phyloP scores from a whole-genome alignment of 2,113 vertebrate genomes.

The Rissa tridactyla region DNA sequence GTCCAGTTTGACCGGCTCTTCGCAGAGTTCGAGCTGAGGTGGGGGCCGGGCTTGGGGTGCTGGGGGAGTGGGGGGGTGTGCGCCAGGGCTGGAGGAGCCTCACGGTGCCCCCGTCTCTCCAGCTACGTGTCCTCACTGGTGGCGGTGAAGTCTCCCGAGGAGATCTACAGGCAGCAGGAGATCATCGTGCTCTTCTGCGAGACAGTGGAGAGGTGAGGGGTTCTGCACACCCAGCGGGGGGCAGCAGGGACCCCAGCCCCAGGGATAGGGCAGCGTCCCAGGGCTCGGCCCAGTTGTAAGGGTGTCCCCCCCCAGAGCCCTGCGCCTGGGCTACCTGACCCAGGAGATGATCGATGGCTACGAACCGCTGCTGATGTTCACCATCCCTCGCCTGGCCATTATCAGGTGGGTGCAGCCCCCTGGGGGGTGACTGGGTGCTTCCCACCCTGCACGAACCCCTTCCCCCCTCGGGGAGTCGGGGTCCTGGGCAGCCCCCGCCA shows the following conservation, averaged over 20 bases:
- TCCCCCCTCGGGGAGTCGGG: neutral
- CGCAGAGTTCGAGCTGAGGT: slow-evolving; percentile 76
- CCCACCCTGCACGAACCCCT: neutral
- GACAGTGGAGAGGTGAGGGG: slow-evolving; percentile 72
- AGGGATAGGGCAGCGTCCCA: rapidly evolving
- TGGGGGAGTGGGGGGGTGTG: neutral
- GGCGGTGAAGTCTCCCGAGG: slow-evolving; percentile 71
- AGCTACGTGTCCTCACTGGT: slow-evolving; percentile 75
- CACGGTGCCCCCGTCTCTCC: neutral
- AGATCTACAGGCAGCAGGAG: slow-evolving; percentile 75
- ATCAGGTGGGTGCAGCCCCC: slow-evolving; percentile 65
- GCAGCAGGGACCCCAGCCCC: neutral
- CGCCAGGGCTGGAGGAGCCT: neutral
- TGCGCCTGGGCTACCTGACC: slow-evolving; percentile 72
- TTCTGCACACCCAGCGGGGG: rapidly evolving
- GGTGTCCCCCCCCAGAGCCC: slow-evolving; percentile 49
- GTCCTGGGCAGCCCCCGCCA: neutral
- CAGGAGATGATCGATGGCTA: slow-evolving; percentile 80
- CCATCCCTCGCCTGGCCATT: slow-evolving; percentile 78
- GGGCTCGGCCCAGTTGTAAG: neutral
- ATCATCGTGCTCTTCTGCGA: slow-evolving; percentile 78
- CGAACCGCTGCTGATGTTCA: slow-evolving; percentile 77
- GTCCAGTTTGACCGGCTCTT: slow-evolving; percentile 70
- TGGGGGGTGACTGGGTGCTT: neutral
- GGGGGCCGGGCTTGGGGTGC: neutral